Base-by-base conservation (phyloP, 2,797 vertebrate genomes). In the Xenentodon cancila region DNA sequence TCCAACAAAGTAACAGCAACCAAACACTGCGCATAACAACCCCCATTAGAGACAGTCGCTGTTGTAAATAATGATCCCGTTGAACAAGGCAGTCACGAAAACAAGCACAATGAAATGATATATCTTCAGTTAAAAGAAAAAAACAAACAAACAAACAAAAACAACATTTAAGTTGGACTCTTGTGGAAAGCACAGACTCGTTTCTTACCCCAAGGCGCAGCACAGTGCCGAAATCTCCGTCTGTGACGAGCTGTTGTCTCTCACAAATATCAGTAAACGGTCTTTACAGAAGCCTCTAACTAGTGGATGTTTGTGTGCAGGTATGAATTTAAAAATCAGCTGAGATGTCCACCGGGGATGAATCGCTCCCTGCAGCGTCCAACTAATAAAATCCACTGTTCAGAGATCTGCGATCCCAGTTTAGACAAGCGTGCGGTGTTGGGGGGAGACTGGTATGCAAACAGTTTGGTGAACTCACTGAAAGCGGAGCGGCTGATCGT, bases 151-250 rank as follows among this genome's bases (percentile, higher is more conserved):
- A 5, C 13, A 40, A 32, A 32, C 7, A 32, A 32, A 30, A 4
- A 37, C 2, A 37, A 15, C 22, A 17, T 59, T 19, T 3, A 78
- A 80, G 72, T 81, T 77, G 42, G 43, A 73, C 15, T 68, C 60
- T 32, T 55, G 18, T 9, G 8, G 18, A 15, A 16, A 78, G 54
- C 42, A 46, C n/a, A 7, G 56, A 66, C 21, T 12, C 8, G 32
- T 63, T 72, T 82, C 90, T 89, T 84, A 93, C 91, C 92, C 89
- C 81, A 44, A 55, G 71, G 79, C 73, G 71, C 77, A 73, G 73
- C 70, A 79, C 66, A 17, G 79, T 59, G 70, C 73, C 20, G 63
- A 68, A 77, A 69, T 65, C 81, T 75, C 58, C 50, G 52, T 45
- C 64, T 64, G 64, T 45, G 76, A 44, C 55, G 21, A 53, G 73